A percentile compares a stretch with the other conserved stretches of the same genome.
These are phyloP conservation scores for Ivindomyrus marchei DNA, from an alignment of 2,113 vertebrate genomes.

Conservation along the genomic window DNA sequence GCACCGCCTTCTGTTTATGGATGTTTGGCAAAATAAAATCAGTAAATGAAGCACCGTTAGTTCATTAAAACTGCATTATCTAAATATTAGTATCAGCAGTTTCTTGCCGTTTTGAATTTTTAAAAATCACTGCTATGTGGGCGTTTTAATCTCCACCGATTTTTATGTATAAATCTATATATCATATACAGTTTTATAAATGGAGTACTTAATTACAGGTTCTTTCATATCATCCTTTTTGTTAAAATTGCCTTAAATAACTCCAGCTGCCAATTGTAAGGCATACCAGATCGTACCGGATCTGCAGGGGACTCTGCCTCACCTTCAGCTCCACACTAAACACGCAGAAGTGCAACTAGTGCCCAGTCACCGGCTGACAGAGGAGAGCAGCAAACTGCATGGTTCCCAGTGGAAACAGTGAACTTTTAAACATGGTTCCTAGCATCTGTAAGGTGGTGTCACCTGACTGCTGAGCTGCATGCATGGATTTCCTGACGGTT, in stretches of 20 bases:
- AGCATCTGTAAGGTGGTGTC: neutral
- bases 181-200: neutral
- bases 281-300: neutral
- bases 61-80: neutral
- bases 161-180: neutral
- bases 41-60: neutral
- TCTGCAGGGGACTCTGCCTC: neutral
- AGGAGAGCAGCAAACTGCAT: neutral
- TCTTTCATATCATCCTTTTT: neutral
- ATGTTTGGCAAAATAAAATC: neutral
- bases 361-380: neutral
- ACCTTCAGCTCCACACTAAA: neutral
- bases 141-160: neutral
- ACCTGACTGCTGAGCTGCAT: neutral
- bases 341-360: neutral
- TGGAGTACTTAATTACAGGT: neutral
- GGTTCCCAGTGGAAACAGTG: neutral
- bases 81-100: neutral
- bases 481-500: neutral
- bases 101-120: neutral
- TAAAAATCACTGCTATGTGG: neutral
- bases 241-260: neutral
- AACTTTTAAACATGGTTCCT: neutral
- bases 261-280: neutral
- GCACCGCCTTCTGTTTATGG: neutral